phyloP scores from a whole-genome alignment of 1,140 invertebrate genomes.

The Leptonema lineaticorne region DNA sequence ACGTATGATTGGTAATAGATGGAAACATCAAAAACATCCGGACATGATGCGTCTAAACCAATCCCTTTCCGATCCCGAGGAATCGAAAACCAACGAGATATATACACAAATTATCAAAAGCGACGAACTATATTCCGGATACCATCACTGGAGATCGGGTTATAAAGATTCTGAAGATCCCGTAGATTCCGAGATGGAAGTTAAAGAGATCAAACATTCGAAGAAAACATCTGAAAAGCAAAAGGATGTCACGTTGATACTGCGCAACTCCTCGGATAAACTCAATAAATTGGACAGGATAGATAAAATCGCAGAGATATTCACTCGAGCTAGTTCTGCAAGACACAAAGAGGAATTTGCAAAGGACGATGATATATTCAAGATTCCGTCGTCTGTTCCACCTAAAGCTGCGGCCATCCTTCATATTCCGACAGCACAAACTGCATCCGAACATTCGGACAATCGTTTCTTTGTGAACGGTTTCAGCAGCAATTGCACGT shows the following conservation, averaged over 20 bases:
- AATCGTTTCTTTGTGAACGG: slow-evolving; percentile 23
- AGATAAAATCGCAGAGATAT: slow-evolving; percentile 52
- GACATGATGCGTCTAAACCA: slow-evolving; percentile 44
- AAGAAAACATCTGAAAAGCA: slow-evolving; percentile 44
- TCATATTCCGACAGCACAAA: slow-evolving; percentile 51
- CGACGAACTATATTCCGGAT: slow-evolving; percentile 45
- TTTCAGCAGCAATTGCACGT: slow-evolving; percentile 19
- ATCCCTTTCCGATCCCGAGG: slow-evolving; percentile 44
- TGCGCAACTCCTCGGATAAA: slow-evolving; percentile 47
- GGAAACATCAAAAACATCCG: slow-evolving; percentile 51
- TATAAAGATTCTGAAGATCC: slow-evolving; percentile 51
- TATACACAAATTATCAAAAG: slow-evolving; percentile 52
- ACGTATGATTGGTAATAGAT: slow-evolving; percentile 61
- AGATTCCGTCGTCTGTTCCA: slow-evolving; percentile 55
- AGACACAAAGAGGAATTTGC: slow-evolving; percentile 45
- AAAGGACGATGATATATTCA: slow-evolving; percentile 33
- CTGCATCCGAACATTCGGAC: slow-evolving; percentile 1
- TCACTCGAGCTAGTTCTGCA: slow-evolving; percentile 47
- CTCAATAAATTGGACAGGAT: slow-evolving; percentile 51
- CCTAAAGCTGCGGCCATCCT: slow-evolving; percentile 60
- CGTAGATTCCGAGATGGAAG: slow-evolving; percentile 47
- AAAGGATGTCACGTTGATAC: slow-evolving; percentile 48
- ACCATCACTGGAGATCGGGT: slow-evolving; percentile 49
- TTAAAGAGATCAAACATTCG: slow-evolving; percentile 36
- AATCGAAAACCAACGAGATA: slow-evolving; percentile 49